Evolutionary conservation across 2,113 vertebrate genomes (phyloP).

Genomic region (Fukomys damarensis): DNA sequence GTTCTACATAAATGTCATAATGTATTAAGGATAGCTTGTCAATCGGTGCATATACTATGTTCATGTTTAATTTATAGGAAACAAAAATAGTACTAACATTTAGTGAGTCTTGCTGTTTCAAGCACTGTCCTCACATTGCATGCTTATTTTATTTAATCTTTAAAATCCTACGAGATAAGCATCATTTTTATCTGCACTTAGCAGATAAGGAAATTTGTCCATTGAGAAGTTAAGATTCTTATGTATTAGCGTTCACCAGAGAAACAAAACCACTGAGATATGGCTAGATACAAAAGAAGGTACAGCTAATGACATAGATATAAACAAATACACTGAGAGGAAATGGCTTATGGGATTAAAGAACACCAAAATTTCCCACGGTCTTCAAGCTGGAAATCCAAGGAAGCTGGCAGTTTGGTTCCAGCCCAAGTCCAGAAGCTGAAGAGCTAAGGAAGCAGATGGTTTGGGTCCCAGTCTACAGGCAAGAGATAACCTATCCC

Average conservation of each 20-base stretch:
- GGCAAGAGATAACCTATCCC: neutral
- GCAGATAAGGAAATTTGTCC: neutral
- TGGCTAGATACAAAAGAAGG: neutral
- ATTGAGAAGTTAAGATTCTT: neutral
- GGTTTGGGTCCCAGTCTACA: neutral
- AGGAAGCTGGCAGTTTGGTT: neutral
- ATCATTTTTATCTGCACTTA: neutral
- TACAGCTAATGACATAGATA: neutral
- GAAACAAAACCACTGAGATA: neutral
- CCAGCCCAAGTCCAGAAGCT: neutral
- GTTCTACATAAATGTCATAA: neutral
- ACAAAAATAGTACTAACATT: constrained; percentile 16
- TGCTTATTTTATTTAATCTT: constrained; percentile 10
- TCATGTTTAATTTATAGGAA: constrained; percentile 36
- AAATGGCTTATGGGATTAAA: neutral
- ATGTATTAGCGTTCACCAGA: neutral
- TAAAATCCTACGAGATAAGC: neutral
- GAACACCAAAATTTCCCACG: neutral
- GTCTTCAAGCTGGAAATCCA: neutral
- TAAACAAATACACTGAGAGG: neutral
- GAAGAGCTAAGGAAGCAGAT: neutral
- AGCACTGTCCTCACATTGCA: neutral
- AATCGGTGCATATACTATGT: neutral
- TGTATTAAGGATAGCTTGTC: neutral
- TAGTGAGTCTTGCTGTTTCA: neutral